Percentiles rank a stretch among this genome's conserved stretches.
Evolutionary conservation across 2,888 invertebrate species (phyloP).

Genomic region (Oxycera nigricornis): DNA sequence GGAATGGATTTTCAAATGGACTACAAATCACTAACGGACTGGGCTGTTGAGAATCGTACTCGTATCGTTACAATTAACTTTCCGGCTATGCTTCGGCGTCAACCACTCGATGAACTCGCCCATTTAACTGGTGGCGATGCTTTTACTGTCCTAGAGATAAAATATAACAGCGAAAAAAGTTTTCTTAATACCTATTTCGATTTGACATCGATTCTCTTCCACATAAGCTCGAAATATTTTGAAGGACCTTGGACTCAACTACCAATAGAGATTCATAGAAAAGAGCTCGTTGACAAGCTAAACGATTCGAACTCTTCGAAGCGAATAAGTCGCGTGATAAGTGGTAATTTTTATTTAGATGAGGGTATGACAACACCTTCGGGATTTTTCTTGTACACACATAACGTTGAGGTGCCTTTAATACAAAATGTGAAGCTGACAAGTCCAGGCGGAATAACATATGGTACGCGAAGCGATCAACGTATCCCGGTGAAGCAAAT

Average conservation of each 20-base stretch:
- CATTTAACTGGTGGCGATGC: slow-evolving; percentile 61
- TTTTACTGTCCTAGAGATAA: slow-evolving; percentile 65
- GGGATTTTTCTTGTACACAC: slow-evolving; percentile 64
- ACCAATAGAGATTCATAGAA: slow-evolving; percentile 61
- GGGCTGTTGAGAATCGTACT: slow-evolving; percentile 60
- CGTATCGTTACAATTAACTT: slow-evolving; percentile 66
- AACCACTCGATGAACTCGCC: slow-evolving; percentile 63
- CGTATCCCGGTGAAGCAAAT: slow-evolving; percentile 64
- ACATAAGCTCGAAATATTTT: slow-evolving; percentile 63
- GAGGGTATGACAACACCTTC: slow-evolving; percentile 64
- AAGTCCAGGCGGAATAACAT: slow-evolving; percentile 64
- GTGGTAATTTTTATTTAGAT: slow-evolving; percentile 66
- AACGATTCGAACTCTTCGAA: slow-evolving; percentile 43
- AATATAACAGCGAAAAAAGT: slow-evolving; percentile 64
- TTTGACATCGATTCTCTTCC: slow-evolving; percentile 63
- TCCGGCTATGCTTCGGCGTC: slow-evolving; percentile 61
- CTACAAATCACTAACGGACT: slow-evolving; percentile 56
- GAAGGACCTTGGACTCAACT: slow-evolving; percentile 62
- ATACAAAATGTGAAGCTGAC: slow-evolving; percentile 63
- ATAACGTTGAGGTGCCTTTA: slow-evolving; percentile 64
- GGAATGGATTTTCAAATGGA: slow-evolving; percentile 63
- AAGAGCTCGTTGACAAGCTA: slow-evolving; percentile 48
- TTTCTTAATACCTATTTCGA: slow-evolving; percentile 66
- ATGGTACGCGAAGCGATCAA: slow-evolving; percentile 63
- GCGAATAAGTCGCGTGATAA: slow-evolving; percentile 57